Evolutionary conservation across 2,113 vertebrate species (phyloP).

Genomic region (Corythoichthys intestinalis): DNA sequence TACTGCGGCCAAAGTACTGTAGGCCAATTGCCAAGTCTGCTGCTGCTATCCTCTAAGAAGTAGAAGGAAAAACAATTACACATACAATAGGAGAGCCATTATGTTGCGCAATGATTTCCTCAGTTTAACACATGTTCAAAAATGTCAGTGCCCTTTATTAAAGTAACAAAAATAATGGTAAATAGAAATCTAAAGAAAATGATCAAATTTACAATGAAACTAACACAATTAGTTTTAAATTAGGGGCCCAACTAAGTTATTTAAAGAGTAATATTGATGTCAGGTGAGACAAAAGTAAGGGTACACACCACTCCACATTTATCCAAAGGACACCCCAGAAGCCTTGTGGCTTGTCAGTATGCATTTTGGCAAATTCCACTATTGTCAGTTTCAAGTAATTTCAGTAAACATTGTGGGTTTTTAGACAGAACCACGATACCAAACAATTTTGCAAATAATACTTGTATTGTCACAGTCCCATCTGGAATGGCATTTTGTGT

Average conservation of each 20-base stretch:
- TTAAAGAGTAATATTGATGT: too few species aligned
- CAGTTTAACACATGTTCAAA: background rate
- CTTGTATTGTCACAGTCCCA: background rate
- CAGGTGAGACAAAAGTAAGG: too few species aligned
- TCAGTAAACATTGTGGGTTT: background rate
- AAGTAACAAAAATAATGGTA: background rate
- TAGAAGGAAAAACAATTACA: constrained; percentile 8
- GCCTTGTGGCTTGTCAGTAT: background rate
- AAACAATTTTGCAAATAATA: background rate
- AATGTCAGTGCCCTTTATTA: background rate
- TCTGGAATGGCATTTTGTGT: constrained; percentile 2
- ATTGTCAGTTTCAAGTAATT: background rate
- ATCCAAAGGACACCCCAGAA: background rate
- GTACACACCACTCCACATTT: background rate
- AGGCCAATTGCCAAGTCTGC: constrained; percentile 75
- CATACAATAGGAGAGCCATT: background rate
- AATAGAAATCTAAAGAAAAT: background rate
- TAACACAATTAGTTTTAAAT: background rate
- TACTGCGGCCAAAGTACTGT: constrained; percentile 91
- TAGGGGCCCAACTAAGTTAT: background rate
- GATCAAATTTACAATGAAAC: background rate
- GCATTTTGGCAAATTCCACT: constrained; percentile 1
- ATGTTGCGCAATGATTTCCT: background rate
- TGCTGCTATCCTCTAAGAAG: constrained; percentile 81
- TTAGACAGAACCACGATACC: background rate